Base-by-base conservation (phyloP, 2,797 vertebrate species). In the Sebastes aleutianus region DNA sequence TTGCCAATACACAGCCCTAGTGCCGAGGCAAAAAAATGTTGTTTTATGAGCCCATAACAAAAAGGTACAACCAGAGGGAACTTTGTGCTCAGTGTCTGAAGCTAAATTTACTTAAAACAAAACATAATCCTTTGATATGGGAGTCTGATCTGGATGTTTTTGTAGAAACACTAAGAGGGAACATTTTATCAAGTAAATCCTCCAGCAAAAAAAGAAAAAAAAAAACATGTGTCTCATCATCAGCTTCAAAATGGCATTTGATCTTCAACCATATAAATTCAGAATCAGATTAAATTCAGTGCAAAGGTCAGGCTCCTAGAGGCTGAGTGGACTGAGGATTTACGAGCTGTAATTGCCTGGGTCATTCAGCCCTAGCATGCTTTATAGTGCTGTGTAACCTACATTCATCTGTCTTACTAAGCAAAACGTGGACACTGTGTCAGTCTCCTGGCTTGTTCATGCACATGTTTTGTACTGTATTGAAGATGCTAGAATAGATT, bases 361-460 rank as follows among this genome's bases (percentile, higher is more conserved):
- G 69, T 75, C 70, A 43, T 34, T 63, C 76, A 61, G 58, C 47
- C 34, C 69, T 76, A 47, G 34, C 29, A 36, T 62, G 72, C 56
- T 73, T 63, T 5, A 58, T 16, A 26, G 31, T 14, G 20, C 82
- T 70, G 2, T 43, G 43, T 87, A 85, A 76, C 80, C 82, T 73
- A 79, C 75, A 86, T 82, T 56, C 68, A 74, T 47, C 61, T 64
- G 65, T 76, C 36, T 83, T 70, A 70, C 79, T 34, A 47, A 70
- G 74, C 69, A 82, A 24, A 70, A 68, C 3, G 53, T 72, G 31
- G 22, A 65, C 34, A 54, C 31, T 29, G 62, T 36, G 58, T 69
- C 74, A 72, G 57, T 36, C 58, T 47, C 14, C 64, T 61, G 53
- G 11, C 27, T 29, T 7, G 7, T 14, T 22, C 36, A 36, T 10